Base-by-base conservation (phyloP, 2,113 vertebrate genomes). In the Brachyistius frenatus region DNA sequence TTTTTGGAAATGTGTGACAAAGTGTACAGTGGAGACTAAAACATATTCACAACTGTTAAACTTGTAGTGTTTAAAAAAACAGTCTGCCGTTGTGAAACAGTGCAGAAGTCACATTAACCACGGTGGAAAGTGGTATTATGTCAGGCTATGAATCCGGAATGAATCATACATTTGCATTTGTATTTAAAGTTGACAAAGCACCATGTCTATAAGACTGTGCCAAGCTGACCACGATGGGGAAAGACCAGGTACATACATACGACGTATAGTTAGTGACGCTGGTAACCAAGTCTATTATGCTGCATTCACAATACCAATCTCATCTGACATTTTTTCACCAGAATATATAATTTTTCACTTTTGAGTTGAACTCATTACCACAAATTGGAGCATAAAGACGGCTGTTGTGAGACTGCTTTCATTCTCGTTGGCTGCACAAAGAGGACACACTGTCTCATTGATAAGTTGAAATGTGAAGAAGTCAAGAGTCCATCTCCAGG, bases 401-500 rank as follows among this genome's bases (percentile, higher is more conserved):
- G 65, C 66, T 55, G 82, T 89, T 91, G 88, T 92, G 68, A 52
- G 33, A 14, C 44, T 41, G 57, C 52, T 78, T 73, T 80, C 72
- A 77, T 77, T 89, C 56, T 60, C 62, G 37, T 50, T 61, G 55
- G 23, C 73, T 33, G 64, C 63, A 81, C 82, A 92, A 87, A 91
- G 87, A 66, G 72, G 71, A 75, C 74, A 80, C 85, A 87, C 76
- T 89, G 87, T 86, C 70, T 85, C 64, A 80, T 73, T 89, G 76
- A 88, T 71, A 62, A 80, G 67, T 70, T 83, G 70, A 94, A 91
- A 94, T 93, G 91, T 92, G 87, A 91, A 91, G 66, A 86, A 91
- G 90, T 94, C 91, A 93, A 23, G 72, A 91, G 91, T 94, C 92
- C 89, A 86, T 76, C 78, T 36, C 58, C 33, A 92, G 90, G 89